Conservation (phyloP, 2,113 vertebrate genomes). For the Pseudonaja textilis region DNA sequence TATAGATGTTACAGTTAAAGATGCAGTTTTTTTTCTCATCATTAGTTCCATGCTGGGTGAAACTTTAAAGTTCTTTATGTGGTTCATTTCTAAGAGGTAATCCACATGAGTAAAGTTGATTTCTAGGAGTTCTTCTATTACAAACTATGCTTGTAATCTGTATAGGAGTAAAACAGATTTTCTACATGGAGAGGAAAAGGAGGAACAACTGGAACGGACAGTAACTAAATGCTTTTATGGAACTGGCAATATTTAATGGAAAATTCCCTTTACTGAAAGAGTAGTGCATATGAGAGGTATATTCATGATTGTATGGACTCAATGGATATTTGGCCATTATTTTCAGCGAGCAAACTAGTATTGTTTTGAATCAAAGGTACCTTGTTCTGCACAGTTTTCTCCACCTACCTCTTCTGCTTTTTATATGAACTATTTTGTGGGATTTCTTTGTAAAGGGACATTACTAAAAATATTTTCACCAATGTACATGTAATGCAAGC, state of each 20-base stretch:
- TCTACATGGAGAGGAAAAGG: background rate
- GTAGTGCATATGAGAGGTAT: background rate
- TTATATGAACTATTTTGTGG: background rate
- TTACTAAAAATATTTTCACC: background rate
- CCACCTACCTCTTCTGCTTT: background rate
- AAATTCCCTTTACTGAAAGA: background rate
- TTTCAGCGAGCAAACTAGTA: background rate
- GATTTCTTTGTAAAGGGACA: background rate
- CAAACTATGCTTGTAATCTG: background rate
- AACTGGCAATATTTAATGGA: background rate
- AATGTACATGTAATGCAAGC: background rate
- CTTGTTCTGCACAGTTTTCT: background rate
- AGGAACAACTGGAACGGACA: background rate
- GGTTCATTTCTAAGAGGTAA: background rate
- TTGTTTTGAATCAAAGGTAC: background rate
- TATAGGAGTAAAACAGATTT: background rate
- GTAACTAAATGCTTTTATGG: background rate
- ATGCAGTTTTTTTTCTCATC: background rate
- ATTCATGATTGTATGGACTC: too few species aligned
- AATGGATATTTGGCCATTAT: background rate
- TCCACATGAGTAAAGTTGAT: background rate
- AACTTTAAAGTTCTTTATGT: background rate
- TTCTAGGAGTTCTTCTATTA: background rate
- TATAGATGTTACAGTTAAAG: background rate
- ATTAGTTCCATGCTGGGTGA: background rate